Evolutionary conservation across 2,113 vertebrate genomes (phyloP), one percentile per base, ranked within the genome.

Genomic region (Colius striatus): DNA sequence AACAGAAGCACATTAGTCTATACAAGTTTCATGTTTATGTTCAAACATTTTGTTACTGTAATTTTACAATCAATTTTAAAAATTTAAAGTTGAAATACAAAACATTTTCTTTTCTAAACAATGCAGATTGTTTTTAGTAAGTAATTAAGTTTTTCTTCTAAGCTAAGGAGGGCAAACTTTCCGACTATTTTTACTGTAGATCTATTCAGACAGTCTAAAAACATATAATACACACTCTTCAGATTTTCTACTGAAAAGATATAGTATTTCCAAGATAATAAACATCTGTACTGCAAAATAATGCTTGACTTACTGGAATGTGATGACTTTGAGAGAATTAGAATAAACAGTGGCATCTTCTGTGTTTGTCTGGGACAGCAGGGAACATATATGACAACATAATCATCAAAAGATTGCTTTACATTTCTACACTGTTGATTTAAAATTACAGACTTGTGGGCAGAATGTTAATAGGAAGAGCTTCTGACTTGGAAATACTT

Each of bases 401-500:
- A 73, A 58, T 36, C 6, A 45, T 17, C 8, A 57, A 41, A 68
- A 70, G 13, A 17, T 47, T 66, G 9, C 2, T 76, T 87, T 73
- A 25, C 27, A 62, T 1, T 58, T 87, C 21, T 11, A 3, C 0
- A 2, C 2, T 29, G 7, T 5, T 79, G 7, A 47, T 78, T 84
- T 84, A 54, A 30, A 75, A 30, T 4, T 10, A 32, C 17, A n/a
- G 2, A 2, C 4, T 57, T 86, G 19, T 1, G 2, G 48, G 25
- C 14, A 68, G 11, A 1, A 0, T 20, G 4, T 22, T 66, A 32
- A 43, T 1, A 68, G 0, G 7, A 79, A 10, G 6, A 7, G 1
- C 7, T 8, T 72, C 26, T 58, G 27, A 45, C 17, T 47, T 67
- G 13, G 29, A 67, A 82, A 63, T 32, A 23, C 16, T 47, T 71